Base-by-base conservation (phyloP, 2,888 invertebrate species). In the Metellina segmentata region DNA sequence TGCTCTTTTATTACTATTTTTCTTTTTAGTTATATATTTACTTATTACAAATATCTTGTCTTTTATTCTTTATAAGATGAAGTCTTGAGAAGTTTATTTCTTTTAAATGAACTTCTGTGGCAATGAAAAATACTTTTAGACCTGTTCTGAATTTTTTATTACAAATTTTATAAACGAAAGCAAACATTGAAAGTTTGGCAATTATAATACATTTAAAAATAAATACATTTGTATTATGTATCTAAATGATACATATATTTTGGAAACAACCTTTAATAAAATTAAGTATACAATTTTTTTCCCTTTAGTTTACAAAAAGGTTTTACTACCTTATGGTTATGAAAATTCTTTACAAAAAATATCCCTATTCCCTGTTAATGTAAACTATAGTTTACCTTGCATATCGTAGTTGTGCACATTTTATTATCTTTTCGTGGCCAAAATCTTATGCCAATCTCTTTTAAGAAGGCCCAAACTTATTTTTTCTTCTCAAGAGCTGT, bases 401-500 rank as follows among this genome's bases (percentile, higher is more conserved):
- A 75, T 61, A 61, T 34, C 61, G 34, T 53, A 75, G 53, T 75
- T 34, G 13, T 85, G 74, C 74, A 85, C 74, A 51, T 49, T 70
- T 78, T 85, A 71, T 81, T 16, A 20, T 72, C 53, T 75, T 78
- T 81, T 20, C 75, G 75, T 74, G 74, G 88, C 88, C 88, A 88
- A 88, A 88, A 20, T 81, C 77, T 81, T 61, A 52, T 52, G 81
- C 88, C 75, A 69, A 81, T 81, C 72, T 71, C 51, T 86, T 81
- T 71, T 20, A 74, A 81, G 74, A 75, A 81, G 74, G 74, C 81
- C 71, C 72, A 61, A 72, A 69, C 81, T 61, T 78, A 78, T 90
- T 83, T 78, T 70, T 83, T 89, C 53, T 75, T 70, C 78, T 78
- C 52, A 88, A 85, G 70, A 83, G 89, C 89, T 90, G 89, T 90